These are phyloP conservation scores for Opisthograptis luteolata DNA, from an alignment of 2,888 invertebrate species.

Conservation along the genomic window DNA sequence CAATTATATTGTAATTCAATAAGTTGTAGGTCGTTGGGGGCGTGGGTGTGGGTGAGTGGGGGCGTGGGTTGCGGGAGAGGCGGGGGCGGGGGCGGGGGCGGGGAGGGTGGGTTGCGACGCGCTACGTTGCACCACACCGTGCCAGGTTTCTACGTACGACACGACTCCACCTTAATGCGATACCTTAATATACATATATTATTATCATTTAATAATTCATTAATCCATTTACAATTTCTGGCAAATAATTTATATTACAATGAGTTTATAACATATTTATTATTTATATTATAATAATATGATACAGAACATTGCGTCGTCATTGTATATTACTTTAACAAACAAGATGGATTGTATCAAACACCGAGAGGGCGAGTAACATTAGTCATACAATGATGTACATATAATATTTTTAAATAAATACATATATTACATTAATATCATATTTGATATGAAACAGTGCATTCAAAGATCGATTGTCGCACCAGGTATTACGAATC, in stretches of 20 bases:
- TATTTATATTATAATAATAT: no score
- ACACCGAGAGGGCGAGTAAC: constrained; percentile 63
- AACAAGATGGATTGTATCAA: constrained; percentile 79
- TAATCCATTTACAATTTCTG: constrained; percentile 61
- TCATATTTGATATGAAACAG: constrained; percentile 78
- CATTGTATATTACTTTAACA: constrained; percentile 73
- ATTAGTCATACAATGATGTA: constrained; percentile 54
- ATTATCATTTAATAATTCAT: constrained; percentile 38
- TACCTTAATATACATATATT: constrained; percentile 49
- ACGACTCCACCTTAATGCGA: constrained; percentile 62
- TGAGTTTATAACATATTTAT: constrained; percentile 40
- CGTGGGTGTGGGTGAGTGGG: constrained; percentile 49
- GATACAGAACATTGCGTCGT: constrained; percentile 25
- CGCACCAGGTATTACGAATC: constrained; percentile 69
- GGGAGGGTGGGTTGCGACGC: constrained; percentile 49
- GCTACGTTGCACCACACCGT: constrained; percentile 38
- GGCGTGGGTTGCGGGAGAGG: constrained; percentile 85
- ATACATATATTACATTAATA: no score
- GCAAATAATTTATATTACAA: constrained; percentile 51
- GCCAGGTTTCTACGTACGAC: constrained; percentile 58
- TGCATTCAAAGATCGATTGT: constrained; percentile 70
- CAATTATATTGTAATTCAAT: constrained; percentile 59
- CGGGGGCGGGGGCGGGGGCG: constrained; percentile 78
- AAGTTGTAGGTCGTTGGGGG: constrained; percentile 70
- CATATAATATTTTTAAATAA: constrained; percentile 18